Conservation (phyloP, 2,888 invertebrate species). For the Ptychoptera contaminata region DNA sequence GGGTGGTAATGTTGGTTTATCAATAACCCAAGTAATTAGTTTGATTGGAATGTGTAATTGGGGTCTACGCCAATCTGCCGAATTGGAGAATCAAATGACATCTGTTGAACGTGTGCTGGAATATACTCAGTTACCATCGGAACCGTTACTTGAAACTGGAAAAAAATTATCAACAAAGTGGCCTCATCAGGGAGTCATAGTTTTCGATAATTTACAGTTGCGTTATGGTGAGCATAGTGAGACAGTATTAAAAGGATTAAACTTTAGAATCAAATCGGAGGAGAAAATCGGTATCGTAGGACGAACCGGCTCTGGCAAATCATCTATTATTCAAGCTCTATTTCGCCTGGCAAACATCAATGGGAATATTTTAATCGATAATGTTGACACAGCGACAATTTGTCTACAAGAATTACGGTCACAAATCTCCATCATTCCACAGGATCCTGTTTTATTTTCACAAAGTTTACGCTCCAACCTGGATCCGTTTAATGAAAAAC, state of each 20-base stretch:
- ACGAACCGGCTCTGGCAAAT: constrained; percentile 42
- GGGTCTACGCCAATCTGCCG: constrained; percentile 76
- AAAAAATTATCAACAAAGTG: constrained; percentile 37
- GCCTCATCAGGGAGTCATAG: constrained; percentile 51
- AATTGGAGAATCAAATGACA: constrained; percentile 67
- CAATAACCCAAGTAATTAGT: constrained; percentile 54
- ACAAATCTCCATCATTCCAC: constrained; percentile 47
- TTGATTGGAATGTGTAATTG: constrained; percentile 63
- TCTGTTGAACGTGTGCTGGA: constrained; percentile 73
- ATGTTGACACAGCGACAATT: constrained; percentile 5
- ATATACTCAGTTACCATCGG: constrained; percentile 53
- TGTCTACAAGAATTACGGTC: constrained; percentile 32
- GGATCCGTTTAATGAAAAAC: constrained; percentile 50
- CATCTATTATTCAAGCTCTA: constrained; percentile 29
- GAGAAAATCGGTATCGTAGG: constrained; percentile 44
- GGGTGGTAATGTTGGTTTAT: constrained; percentile 52
- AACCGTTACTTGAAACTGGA: constrained; percentile 37
- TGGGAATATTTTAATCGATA: constrained; percentile 7
- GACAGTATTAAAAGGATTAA: constrained; percentile 56
- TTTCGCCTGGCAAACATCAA: constrained; percentile 7
- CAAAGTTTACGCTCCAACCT: constrained; percentile 48
- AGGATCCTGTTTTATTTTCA: constrained; percentile 50
- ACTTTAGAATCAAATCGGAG: constrained; percentile 36
- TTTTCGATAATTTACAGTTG: constrained; percentile 49
- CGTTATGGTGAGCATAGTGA: constrained; percentile 54